Evolutionary conservation across 2,113 vertebrate genomes (phyloP), one percentile per base, ranked within the genome.

Genomic region (Arothron firmamentum): DNA sequence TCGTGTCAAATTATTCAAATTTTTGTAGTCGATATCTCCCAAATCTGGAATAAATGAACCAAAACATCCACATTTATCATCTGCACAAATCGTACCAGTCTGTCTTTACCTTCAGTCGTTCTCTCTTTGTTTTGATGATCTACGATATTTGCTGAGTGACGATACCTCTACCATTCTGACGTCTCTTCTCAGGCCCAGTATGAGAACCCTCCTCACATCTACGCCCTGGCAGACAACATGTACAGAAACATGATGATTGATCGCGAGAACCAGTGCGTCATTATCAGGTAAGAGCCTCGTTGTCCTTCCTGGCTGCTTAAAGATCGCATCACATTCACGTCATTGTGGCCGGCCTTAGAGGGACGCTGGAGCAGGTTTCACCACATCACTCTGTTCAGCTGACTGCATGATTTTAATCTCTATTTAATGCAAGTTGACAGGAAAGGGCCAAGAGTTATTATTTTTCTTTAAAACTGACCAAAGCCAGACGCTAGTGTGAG

Each of bases 211-310:
- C 97, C 97, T 28, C 97, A 99, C 76, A 98, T 99, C 88, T 99
- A 98, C 25, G 97, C 96, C 52, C 92, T 99, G 65, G 94, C 97
- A 13, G 97, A 99, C 81, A 95, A 92, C 79, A 98, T 99, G 97
- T 99, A 96, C 91, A 91, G 96, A 79, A 99, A 99, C 84, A 99
- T 99, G 97, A 96, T 99, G 82, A 99, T 99, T 48, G 97, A 99
- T 83, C 85, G 94, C 61, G 97, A 99, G 88, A 96, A 96, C 86
- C 97, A 99, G 41, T 99, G 97, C 71, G 97, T 99, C 88, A 99
- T 99, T 79, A 99, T 99, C 89, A 98, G 97, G 97, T 99, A 91
- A 83, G 80, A 20, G 55, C 52, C 18, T 2, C 34, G 9, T 38
- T 6, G 45, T 17, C n/a, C n/a, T 47, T 47, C n/a, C 34, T 0